Evolutionary conservation across 2,888 invertebrate genomes (phyloP).

Genomic region (Cerastis rubricosa): DNA sequence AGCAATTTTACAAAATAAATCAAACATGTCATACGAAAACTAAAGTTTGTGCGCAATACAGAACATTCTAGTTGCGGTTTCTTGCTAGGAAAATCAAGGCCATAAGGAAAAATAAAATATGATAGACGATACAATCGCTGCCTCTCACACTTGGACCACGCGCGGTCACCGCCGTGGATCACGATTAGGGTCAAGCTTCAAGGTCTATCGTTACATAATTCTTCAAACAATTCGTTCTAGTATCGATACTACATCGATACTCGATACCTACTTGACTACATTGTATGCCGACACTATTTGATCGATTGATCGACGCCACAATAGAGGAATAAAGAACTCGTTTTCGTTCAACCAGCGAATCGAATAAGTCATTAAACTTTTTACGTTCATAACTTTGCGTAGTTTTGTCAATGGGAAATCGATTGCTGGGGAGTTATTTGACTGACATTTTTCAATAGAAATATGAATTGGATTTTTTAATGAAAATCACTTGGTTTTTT

Average conservation of each 20-base stretch:
- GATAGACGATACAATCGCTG: slow-evolving; percentile 65
- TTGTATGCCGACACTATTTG: slow-evolving; percentile 60
- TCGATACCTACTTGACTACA: slow-evolving; percentile 66
- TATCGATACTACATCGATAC: slow-evolving; percentile 77
- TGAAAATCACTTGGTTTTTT: neutral
- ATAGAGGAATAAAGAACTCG: slow-evolving; percentile 61
- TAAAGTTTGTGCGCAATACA: neutral
- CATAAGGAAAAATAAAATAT: slow-evolving; percentile 44
- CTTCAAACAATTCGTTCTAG: slow-evolving; percentile 79
- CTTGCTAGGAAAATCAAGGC: slow-evolving; percentile 49
- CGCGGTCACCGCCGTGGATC: slow-evolving; percentile 78
- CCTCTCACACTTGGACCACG: slow-evolving; percentile 75
- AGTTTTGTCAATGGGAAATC: slow-evolving; percentile 20
- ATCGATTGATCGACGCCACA: slow-evolving; percentile 64
- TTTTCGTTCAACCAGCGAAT: slow-evolving; percentile 47
- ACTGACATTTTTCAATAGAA: neutral
- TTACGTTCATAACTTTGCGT: slow-evolving; percentile 26
- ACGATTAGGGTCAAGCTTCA: slow-evolving; percentile 89
- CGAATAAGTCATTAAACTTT: slow-evolving; percentile 60
- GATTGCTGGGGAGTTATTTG: neutral
- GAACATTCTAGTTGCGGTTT: slow-evolving; percentile 22
- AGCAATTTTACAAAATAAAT: slow-evolving; percentile 7
- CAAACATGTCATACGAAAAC: slow-evolving; percentile 8
- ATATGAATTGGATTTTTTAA: neutral
- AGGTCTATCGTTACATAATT: slow-evolving; percentile 87